phyloP scores from a whole-genome alignment of 2,797 vertebrate species.

The Bradypodion pumilum region DNA sequence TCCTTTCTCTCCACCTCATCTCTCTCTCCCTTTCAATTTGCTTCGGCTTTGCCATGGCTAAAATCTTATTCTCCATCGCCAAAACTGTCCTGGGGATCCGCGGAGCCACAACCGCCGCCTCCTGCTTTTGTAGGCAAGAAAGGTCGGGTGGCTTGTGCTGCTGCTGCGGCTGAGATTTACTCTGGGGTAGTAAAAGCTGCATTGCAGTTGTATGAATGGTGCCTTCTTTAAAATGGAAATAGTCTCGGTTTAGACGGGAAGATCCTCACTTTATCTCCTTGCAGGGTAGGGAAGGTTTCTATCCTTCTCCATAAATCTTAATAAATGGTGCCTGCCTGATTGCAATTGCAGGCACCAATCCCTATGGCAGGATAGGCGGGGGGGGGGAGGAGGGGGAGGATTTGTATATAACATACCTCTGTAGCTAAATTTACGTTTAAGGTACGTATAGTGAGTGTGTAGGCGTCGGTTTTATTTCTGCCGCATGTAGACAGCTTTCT shows the following conservation, averaged over 20 bases:
- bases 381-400: neutral
- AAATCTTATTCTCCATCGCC: constrained; percentile 55
- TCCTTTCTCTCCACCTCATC: neutral
- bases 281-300: neutral
- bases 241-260: constrained; percentile 18
- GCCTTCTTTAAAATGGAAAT: neutral
- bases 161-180: constrained; percentile 12
- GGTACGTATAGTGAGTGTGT: neutral
- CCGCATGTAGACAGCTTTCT: neutral
- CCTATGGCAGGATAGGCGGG: constrained; percentile 11
- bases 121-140: constrained; percentile 15
- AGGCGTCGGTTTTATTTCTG: neutral
- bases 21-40: neutral
- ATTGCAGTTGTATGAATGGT: constrained; percentile 70
- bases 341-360: constrained; percentile 18
- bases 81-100: constrained; percentile 32
- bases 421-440: neutral
- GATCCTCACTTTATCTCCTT: constrained; percentile 41
- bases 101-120: constrained; percentile 45
- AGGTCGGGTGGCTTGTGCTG: constrained; percentile 25
- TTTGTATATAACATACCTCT: neutral
- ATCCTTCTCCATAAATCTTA: constrained; percentile 51
- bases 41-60: constrained; percentile 24
- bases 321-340: neutral
- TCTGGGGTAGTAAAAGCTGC: constrained; percentile 62